These are phyloP conservation scores for Microhierax caerulescens DNA, from an alignment of 2,797 vertebrate genomes.

Conservation along the genomic window DNA sequence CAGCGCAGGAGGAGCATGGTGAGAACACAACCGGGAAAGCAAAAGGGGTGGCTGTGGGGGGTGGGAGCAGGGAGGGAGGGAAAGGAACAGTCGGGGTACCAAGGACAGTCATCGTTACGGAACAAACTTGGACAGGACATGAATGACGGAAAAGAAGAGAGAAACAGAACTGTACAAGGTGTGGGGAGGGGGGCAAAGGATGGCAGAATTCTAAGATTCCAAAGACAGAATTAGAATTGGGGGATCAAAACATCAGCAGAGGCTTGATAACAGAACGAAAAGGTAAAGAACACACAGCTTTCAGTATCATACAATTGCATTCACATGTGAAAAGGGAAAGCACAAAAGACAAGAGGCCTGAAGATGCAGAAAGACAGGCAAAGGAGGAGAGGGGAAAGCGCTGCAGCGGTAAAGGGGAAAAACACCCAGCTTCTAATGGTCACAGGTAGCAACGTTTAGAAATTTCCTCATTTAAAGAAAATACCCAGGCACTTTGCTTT, in stretches of 20 bases:
- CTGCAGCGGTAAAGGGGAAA: neutral
- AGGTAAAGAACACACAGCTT: neutral
- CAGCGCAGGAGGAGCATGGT: accelerated
- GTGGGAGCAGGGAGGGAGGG: neutral
- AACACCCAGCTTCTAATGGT: neutral
- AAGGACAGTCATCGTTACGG: neutral
- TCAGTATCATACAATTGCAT: neutral
- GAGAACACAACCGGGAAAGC: neutral
- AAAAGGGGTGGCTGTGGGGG: neutral
- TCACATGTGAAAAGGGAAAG: neutral
- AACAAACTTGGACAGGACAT: neutral
- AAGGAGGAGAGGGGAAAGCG: neutral
- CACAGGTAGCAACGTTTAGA: neutral
- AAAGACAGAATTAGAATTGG: neutral
- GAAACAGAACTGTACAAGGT: neutral
- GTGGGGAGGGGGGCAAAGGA: no score
- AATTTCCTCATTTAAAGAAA: neutral
- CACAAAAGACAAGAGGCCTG: neutral
- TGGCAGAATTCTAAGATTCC: neutral
- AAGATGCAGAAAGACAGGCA: neutral
- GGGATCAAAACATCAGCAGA: neutral
- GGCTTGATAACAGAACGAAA: neutral
- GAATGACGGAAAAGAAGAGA: neutral
- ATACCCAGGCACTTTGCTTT: neutral
- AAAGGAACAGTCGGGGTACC: neutral